These are phyloP conservation scores for Ptiloglossa arizonensis DNA, from an alignment of 1,140 invertebrate genomes.

Conservation along the genomic window DNA sequence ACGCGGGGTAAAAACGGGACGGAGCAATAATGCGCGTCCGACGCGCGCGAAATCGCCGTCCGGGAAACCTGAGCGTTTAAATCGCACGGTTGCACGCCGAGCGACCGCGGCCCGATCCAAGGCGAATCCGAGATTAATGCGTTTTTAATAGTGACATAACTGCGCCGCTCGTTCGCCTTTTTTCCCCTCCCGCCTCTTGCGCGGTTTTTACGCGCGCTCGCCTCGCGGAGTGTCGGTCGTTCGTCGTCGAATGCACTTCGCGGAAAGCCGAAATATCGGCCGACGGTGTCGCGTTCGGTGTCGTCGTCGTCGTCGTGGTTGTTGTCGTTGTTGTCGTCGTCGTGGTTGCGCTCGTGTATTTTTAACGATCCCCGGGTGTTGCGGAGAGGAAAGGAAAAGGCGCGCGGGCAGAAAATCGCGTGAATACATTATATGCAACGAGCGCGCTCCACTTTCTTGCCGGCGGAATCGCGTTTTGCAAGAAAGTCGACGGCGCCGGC, in stretches of 20 bases:
- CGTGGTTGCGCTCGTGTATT: no score
- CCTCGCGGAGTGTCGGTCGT: neutral
- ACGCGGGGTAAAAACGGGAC: constrained; percentile 39
- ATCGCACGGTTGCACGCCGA: constrained; percentile 38
- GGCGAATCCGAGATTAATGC: constrained; percentile 72
- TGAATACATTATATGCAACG: constrained; percentile 51
- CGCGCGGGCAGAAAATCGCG: constrained; percentile 54
- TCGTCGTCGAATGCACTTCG: constrained; percentile 32
- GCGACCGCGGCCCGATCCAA: constrained; percentile 39
- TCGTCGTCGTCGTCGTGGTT: no score
- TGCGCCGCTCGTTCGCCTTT: constrained; percentile 54
- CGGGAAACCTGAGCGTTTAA: constrained; percentile 52
- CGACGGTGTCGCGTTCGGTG: constrained; percentile 7
- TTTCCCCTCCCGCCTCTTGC: neutral
- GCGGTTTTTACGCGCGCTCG: constrained; percentile 34
- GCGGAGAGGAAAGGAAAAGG: neutral
- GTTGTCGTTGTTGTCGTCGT: no score
- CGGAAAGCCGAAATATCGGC: constrained; percentile 48
- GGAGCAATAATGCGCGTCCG: constrained; percentile 33
- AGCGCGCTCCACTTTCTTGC: constrained; percentile 56
- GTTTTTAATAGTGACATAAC: constrained; percentile 76
- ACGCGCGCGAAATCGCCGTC: constrained; percentile 43
- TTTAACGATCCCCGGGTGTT: constrained; percentile 52
- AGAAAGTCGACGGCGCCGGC: constrained; percentile 42
- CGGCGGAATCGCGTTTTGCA: constrained; percentile 41